Evolutionary conservation across 2,888 invertebrate species (phyloP).

Genomic region (Leistus spinibarbis): DNA sequence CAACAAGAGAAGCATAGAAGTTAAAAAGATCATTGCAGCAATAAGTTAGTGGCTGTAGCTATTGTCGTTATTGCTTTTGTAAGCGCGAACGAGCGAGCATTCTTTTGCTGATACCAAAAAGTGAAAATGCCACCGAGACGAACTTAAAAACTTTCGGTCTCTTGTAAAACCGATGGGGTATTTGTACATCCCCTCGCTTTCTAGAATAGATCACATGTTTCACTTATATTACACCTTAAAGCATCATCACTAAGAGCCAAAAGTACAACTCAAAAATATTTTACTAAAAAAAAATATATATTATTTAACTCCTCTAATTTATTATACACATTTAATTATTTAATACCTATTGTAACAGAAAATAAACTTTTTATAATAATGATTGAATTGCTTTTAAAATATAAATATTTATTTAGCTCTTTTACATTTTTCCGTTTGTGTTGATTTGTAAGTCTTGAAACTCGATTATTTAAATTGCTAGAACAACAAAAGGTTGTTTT

Average conservation of each 20-base stretch:
- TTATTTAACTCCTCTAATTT: no score
- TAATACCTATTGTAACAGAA: no score
- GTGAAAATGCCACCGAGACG: slow-evolving; percentile 25
- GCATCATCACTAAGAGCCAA: background rate
- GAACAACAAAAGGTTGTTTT: slow-evolving; percentile 49
- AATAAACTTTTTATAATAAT: no score
- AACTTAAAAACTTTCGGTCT: slow-evolving; percentile 12
- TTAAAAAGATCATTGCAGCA: slow-evolving; percentile 33
- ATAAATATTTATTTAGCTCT: no score
- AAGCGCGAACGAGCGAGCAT: background rate
- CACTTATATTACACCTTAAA: background rate
- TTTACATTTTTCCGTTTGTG: no score
- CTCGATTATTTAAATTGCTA: slow-evolving; percentile 47
- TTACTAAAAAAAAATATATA: no score
- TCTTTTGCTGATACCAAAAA: slow-evolving; percentile 27
- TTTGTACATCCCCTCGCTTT: background rate
- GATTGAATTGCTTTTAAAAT: no score
- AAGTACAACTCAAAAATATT: no score
- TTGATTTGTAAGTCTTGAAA: no score
- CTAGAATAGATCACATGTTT: background rate
- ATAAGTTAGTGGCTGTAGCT: slow-evolving; percentile 31
- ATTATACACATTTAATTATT: no score
- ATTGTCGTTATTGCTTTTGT: slow-evolving; percentile 40
- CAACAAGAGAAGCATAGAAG: slow-evolving; percentile 35
- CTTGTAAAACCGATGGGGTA: background rate